These are phyloP conservation scores for Netelia inedita DNA, from an alignment of 2,888 invertebrate genomes.

Conservation along the genomic window DNA sequence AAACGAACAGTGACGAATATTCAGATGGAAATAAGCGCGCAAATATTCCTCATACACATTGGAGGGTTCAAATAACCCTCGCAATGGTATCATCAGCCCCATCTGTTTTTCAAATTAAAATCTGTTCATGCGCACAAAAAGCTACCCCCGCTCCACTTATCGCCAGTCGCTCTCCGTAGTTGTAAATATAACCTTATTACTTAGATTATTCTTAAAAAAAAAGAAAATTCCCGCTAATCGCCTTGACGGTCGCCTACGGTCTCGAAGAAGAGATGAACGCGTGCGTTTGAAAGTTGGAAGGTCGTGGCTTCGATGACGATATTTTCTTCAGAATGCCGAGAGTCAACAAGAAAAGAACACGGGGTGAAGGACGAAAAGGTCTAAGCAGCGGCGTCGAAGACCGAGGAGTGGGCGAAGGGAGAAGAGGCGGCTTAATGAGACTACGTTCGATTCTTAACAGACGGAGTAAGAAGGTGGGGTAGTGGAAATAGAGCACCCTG, in stretches of 20 bases:
- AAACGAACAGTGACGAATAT: too few species aligned
- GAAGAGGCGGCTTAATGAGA: constrained; percentile 47
- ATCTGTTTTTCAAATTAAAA: not conserved
- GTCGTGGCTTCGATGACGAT: constrained; percentile 46
- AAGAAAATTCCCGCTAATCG: not conserved
- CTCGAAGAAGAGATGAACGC: not conserved
- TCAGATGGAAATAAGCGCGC: too few species aligned
- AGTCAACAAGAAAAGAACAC: constrained; percentile 37
- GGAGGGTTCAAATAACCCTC: not conserved
- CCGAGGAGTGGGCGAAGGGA: constrained; percentile 33
- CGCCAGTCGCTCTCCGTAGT: not conserved
- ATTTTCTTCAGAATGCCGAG: constrained; percentile 66
- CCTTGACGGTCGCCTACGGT: not conserved
- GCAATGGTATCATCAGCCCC: not conserved
- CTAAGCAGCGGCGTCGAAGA: not conserved
- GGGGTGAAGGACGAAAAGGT: constrained; percentile 44
- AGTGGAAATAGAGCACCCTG: constrained; percentile 54
- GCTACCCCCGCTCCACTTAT: constrained; percentile 11
- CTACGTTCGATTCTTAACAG: constrained; percentile 47
- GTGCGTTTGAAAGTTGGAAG: constrained; percentile 29
- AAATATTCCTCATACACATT: too few species aligned
- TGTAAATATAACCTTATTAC: constrained; percentile 50
- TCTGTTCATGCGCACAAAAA: constrained; percentile 17
- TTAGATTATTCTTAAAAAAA: not conserved
- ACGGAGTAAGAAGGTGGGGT: constrained; percentile 14